These are phyloP conservation scores for Drosophila borborema DNA, from an alignment of 2,888 invertebrate genomes.

Conservation along the genomic window DNA sequence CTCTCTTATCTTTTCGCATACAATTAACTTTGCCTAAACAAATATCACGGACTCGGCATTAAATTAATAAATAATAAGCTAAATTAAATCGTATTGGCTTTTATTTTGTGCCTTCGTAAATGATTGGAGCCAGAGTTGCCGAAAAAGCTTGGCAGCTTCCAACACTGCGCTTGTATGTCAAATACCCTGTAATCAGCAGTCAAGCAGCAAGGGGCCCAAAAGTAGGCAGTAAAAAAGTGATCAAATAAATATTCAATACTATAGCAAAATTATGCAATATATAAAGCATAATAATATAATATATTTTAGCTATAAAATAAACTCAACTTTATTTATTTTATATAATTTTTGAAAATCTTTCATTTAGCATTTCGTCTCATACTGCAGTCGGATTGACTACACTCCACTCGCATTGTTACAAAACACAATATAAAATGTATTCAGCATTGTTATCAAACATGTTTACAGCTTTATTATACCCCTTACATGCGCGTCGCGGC, in stretches of 20 bases:
- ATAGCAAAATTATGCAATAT: not conserved
- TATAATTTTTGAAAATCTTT: no score
- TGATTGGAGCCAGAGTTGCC: no score
- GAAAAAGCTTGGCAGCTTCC: no score
- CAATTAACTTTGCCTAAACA: no score
- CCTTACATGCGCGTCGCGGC: conserved; percentile 2
- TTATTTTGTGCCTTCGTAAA: no score
- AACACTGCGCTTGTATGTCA: not conserved
- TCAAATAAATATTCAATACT: not conserved
- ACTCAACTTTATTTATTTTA: not conserved
- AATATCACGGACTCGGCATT: no score
- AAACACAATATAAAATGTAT: not conserved
- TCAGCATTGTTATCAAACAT: not conserved
- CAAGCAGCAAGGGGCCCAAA: conserved; percentile 12
- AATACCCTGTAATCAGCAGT: no score
- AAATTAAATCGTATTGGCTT: no score
- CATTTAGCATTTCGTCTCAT: not conserved
- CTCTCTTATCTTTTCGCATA: no score
- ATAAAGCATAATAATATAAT: not conserved
- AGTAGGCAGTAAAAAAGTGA: conserved; percentile 41
- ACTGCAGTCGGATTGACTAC: not conserved
- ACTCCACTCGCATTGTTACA: not conserved
- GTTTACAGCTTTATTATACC: conserved; percentile 17
- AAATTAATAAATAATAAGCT: no score
- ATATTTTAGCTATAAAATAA: not conserved